Conservation (phyloP, 2,888 invertebrate genomes). For the Plagodis pulveraria region DNA sequence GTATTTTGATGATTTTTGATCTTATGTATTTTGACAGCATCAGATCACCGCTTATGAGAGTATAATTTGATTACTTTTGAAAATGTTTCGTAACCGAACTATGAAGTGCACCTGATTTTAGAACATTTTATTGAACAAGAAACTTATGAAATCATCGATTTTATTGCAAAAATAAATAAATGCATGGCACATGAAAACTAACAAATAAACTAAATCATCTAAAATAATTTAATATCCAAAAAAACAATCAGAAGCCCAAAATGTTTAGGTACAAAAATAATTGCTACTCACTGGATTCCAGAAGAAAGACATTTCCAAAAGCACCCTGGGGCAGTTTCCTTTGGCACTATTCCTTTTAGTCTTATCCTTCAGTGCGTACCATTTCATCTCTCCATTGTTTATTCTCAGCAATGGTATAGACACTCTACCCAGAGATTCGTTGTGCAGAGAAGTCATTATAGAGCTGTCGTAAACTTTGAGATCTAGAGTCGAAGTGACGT, state of each 20-base stretch:
- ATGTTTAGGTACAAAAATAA: neutral
- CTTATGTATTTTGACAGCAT: too few relatives aligned
- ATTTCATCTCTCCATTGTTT: constrained; percentile 57
- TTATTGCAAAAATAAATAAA: too few relatives aligned
- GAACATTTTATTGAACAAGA: too few relatives aligned
- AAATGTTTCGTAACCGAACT: too few relatives aligned
- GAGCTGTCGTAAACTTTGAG: constrained; percentile 67
- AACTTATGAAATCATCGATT: too few relatives aligned
- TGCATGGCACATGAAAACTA: too few relatives aligned
- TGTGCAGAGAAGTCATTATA: constrained; percentile 50
- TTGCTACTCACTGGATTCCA: constrained; percentile 72
- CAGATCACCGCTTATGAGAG: too few relatives aligned
- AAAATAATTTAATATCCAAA: too few relatives aligned
- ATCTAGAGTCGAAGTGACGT: constrained; percentile 69
- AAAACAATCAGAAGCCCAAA: neutral
- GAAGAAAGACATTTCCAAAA: constrained; percentile 64
- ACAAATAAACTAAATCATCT: too few relatives aligned
- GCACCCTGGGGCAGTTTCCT: constrained; percentile 72
- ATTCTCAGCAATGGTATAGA: constrained; percentile 70
- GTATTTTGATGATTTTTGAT: too few relatives aligned
- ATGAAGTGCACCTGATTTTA: too few relatives aligned
- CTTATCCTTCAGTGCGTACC: constrained; percentile 72
- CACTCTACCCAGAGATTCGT: constrained; percentile 63
- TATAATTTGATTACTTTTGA: too few relatives aligned
- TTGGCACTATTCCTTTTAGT: constrained; percentile 60